These are phyloP conservation scores for Arnoldichthys spilopterus DNA, from an alignment of 2,797 vertebrate genomes.

Conservation along the genomic window DNA sequence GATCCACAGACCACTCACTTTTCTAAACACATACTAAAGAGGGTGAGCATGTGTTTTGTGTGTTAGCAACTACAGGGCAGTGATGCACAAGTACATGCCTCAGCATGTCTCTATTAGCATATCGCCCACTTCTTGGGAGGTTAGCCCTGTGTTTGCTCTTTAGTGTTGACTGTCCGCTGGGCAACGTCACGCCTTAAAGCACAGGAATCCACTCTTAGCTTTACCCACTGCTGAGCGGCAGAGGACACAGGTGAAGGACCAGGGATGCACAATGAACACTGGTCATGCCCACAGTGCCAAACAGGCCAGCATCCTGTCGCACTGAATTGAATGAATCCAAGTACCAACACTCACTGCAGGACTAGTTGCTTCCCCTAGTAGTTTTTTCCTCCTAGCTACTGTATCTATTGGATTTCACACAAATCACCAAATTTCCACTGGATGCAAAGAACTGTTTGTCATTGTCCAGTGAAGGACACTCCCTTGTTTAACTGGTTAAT, in stretches of 20 bases:
- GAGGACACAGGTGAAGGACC: slow-evolving; percentile 42
- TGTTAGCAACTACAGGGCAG: slow-evolving; percentile 29
- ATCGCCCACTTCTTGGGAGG: slow-evolving; percentile 56
- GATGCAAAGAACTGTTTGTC: background rate
- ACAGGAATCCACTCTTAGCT: slow-evolving; percentile 52
- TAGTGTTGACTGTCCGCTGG: slow-evolving; percentile 51
- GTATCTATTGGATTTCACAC: background rate
- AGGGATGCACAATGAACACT: slow-evolving; percentile 15
- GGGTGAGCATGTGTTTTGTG: slow-evolving; percentile 34
- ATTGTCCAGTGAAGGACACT: background rate
- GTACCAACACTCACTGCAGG: slow-evolving; percentile 4
- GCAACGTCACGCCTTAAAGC: slow-evolving; percentile 53
- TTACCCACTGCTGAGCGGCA: slow-evolving; percentile 48
- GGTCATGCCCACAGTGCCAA: background rate
- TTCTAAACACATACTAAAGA: slow-evolving; percentile 38
- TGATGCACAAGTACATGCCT: slow-evolving; percentile 49
- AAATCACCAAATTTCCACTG: background rate
- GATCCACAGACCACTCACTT: slow-evolving; percentile 5
- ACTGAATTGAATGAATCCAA: background rate
- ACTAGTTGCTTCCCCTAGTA: background rate
- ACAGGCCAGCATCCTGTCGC: background rate
- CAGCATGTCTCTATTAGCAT: slow-evolving; percentile 54
- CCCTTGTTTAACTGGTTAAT: background rate
- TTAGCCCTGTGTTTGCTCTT: slow-evolving; percentile 45
- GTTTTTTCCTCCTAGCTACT: background rate